Base-by-base conservation (phyloP, 2,888 invertebrate genomes). In the Catocala nupta region DNA sequence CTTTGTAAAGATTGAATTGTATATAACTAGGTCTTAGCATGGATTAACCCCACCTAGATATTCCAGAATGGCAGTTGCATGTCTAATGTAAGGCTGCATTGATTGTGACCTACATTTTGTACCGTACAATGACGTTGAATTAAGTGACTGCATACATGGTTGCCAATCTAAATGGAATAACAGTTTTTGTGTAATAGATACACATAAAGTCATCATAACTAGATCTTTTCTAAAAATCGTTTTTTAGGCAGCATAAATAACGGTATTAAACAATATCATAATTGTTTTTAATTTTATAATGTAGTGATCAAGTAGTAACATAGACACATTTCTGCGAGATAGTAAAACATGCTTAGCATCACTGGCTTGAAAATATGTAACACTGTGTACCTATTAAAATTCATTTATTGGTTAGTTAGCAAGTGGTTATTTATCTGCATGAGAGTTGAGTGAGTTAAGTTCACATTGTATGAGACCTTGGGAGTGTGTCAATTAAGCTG, bases 401-500 rank as follows among this genome's bases (percentile, higher is more conserved):
- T 52, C 42, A 39, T 49, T 49, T 33, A 48, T 25, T 42, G 42
- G 47, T 13, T 2, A 59, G 57, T 59, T 58, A 51, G 11, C 51
- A 34, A 55, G 11, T 12, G 10, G 16, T 43, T 48, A 52, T 51
- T 12, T 36, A 47, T 9, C 36, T 39, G 36, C 36, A 7, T 63
- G 61, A 69, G 60, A 59, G 44, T 39, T 48, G 34, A 64, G 47
- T 56, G 44, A 65, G 54, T 48, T 0, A 16, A 63, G 60, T 72
- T 61, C 53, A 59, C 55, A 61, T 49, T 60, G 56, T 62, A 55
- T 58, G 65, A 74, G 80, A 81, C 87, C 85, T 86, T 86, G 84
- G 59, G 52, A 57, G 65, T 59, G 69, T 80, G 82, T 82, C 83
- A 84, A 85, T 86, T 86, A 85, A 77, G 77, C 82, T 82, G 64